A percentile compares a stretch with the other conserved stretches of the same genome.
Evolutionary conservation across 2,888 invertebrate species (phyloP).

Genomic region (Hoplodrina blanda): DNA sequence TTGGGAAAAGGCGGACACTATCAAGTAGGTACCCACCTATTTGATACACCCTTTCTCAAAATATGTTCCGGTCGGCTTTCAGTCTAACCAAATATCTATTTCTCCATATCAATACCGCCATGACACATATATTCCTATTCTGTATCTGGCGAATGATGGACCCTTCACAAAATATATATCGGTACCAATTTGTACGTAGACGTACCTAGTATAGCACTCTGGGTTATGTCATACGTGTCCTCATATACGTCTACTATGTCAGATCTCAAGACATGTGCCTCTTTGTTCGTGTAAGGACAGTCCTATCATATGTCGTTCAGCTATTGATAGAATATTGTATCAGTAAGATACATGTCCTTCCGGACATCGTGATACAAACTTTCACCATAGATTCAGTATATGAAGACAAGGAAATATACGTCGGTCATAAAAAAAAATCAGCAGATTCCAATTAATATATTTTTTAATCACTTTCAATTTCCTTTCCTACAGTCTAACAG

Average conservation of each 20-base stretch:
- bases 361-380: too few relatives aligned
- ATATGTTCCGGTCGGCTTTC: slow-evolving; percentile 14
- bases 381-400: too few relatives aligned
- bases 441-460: too few relatives aligned
- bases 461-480: too few relatives aligned
- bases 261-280: slow-evolving; percentile 12
- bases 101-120: neutral
- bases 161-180: neutral
- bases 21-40: neutral
- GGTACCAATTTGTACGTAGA: neutral
- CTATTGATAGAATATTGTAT: slow-evolving; percentile 21
- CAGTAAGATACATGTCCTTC: neutral
- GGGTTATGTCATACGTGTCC: neutral
- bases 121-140: slow-evolving; percentile 10
- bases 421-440: too few relatives aligned
- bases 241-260: slow-evolving; percentile 1
- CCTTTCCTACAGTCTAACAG: too few relatives aligned
- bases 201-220: neutral
- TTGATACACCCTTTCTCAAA: neutral
- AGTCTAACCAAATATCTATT: slow-evolving; percentile 17
- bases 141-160: neutral
- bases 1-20: neutral
- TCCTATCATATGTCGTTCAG: neutral
- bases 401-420: too few relatives aligned
- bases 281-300: slow-evolving; percentile 28